phyloP scores from a whole-genome alignment of 2,113 vertebrate genomes.

The Bagarius yarrelli region DNA sequence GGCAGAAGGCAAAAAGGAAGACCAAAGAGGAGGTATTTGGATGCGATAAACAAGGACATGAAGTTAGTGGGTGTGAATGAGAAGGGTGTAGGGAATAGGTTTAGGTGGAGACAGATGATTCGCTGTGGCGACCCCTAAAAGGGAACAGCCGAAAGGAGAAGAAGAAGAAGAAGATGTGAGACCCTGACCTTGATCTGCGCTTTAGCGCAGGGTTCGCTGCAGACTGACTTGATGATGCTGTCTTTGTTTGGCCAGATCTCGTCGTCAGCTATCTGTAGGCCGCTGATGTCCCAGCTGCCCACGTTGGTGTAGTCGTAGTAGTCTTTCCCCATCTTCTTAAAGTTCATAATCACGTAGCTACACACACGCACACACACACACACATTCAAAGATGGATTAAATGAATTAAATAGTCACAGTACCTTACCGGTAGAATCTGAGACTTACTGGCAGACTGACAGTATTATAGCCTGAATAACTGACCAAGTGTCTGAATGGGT shows the following conservation, averaged over 20 bases:
- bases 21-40: no score
- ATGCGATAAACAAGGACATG: no score
- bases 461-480: neutral
- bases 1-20: no score
- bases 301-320: conserved; percentile 95
- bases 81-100: no score
- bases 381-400: neutral
- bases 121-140: no score
- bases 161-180: no score
- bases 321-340: conserved; percentile 97
- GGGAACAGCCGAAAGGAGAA: no score
- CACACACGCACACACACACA: conserved; percentile 21
- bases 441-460: neutral
- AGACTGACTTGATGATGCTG: conserved; percentile 87
- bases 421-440: neutral
- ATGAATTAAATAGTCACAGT: neutral
- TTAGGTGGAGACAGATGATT: no score
- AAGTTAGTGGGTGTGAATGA: no score
- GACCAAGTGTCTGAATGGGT: neutral
- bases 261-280: conserved; percentile 91
- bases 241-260: conserved; percentile 93
- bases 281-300: conserved; percentile 96
- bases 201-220: conserved; percentile 97
- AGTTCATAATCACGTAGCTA: conserved; percentile 99
- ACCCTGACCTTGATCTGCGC: conserved; percentile 92